Evolutionary conservation across 2,797 vertebrate species (phyloP).

Genomic region (Chiroxiphia lanceolata): DNA sequence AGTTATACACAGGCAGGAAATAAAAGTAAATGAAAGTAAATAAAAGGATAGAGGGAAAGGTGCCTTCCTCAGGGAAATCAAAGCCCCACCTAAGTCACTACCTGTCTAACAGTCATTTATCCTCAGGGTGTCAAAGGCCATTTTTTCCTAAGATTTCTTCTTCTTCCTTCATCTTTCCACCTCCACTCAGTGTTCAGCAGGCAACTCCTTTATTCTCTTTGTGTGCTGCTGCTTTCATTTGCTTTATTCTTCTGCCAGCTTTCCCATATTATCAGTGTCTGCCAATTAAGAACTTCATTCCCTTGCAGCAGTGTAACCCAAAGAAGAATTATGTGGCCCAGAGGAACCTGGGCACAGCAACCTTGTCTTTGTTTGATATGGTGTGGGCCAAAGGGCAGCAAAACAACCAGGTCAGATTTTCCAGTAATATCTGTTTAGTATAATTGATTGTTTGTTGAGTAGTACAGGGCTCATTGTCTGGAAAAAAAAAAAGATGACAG

Average conservation of each 20-base stretch:
- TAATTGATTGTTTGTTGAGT: background rate
- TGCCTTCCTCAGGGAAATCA: background rate
- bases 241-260: background rate
- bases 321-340: background rate
- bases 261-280: background rate
- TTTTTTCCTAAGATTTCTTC: background rate
- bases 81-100: background rate
- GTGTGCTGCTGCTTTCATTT: background rate
- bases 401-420: background rate
- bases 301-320: background rate
- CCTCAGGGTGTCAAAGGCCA: background rate
- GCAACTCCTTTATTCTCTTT: background rate
- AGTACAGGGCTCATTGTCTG: background rate
- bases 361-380: background rate
- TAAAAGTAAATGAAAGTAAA: background rate
- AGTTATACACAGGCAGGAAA: background rate
- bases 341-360: background rate
- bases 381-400: background rate
- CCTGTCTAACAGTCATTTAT: background rate
- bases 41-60: background rate
- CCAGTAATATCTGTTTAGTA: background rate
- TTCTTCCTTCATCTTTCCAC: background rate
- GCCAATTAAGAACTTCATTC: background rate
- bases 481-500: background rate
- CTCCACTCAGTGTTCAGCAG: background rate